These are phyloP conservation scores for Platyrinchus mystaceus DNA, from an alignment of 2,797 vertebrate genomes.

Conservation along the genomic window DNA sequence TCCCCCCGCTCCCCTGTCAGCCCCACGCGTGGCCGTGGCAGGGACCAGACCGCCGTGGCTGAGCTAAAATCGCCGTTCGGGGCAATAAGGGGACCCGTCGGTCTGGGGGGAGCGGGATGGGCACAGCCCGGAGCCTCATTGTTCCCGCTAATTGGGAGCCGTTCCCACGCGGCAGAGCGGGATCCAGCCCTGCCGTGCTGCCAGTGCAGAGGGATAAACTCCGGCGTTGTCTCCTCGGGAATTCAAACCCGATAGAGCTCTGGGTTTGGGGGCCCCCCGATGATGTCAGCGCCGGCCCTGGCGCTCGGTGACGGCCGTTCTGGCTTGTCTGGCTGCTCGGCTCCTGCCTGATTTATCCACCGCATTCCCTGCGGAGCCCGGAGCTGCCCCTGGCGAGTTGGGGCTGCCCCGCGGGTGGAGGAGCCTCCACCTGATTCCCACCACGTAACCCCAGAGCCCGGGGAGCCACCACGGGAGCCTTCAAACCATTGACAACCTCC, in stretches of 20 bases:
- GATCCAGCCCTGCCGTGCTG: neutral
- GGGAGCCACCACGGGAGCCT: neutral
- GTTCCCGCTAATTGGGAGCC: neutral
- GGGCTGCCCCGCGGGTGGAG: constrained; percentile 17
- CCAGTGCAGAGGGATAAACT: neutral
- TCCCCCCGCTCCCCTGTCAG: neutral
- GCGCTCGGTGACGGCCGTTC: constrained; percentile 25
- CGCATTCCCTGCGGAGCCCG: neutral
- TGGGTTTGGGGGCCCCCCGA: neutral
- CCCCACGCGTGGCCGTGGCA: neutral
- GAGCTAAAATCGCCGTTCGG: fast-evolving
- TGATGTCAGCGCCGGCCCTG: constrained; percentile 49
- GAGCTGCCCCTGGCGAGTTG: neutral
- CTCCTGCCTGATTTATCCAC: neutral
- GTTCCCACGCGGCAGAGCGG: neutral
- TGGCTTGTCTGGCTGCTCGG: constrained; percentile 55
- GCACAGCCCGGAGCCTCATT: neutral
- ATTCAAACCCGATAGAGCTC: fast-evolving
- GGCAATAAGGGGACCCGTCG: neutral
- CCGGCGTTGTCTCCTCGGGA: fast-evolving
- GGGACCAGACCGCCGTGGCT: neutral
- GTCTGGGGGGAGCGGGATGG: neutral
- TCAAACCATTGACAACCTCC: neutral
- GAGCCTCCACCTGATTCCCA: constrained; percentile 48
- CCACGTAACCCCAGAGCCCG: constrained; percentile 29